Evolutionary conservation across 2,888 invertebrate species (phyloP).

Genomic region (Macrophya annulata): DNA sequence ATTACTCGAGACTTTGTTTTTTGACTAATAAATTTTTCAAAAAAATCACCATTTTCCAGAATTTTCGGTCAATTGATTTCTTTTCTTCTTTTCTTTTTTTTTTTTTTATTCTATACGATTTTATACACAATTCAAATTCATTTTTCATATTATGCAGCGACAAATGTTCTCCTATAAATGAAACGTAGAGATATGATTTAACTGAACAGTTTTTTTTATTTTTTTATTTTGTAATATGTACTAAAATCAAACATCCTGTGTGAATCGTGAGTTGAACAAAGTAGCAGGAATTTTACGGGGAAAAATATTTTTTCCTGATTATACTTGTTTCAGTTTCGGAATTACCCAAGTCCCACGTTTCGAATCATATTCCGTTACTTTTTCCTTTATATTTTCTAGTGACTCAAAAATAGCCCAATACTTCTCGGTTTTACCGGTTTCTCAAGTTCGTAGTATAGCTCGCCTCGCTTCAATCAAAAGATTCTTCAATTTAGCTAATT

Average conservation of each 20-base stretch:
- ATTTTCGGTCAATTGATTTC: neutral
- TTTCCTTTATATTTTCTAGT: neutral
- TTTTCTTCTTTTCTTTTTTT: too few relatives aligned
- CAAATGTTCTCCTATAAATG: neutral
- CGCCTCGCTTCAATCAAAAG: neutral
- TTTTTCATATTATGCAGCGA: neutral
- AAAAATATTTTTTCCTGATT: neutral
- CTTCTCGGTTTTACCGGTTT: neutral
- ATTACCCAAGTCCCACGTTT: neutral
- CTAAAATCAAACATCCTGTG: neutral
- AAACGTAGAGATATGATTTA: neutral
- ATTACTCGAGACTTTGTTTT: neutral
- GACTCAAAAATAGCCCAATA: neutral
- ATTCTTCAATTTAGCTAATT: neutral
- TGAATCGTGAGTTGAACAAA: neutral
- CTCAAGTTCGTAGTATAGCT: neutral
- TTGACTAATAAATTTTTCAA: neutral
- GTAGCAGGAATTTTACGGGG: neutral
- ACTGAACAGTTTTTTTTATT: neutral
- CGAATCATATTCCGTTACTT: neutral
- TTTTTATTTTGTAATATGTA: neutral
- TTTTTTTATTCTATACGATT: too few relatives aligned
- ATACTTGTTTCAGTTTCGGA: neutral
- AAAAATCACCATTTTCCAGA: neutral
- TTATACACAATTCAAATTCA: too few relatives aligned